Conservation (phyloP, 2,888 invertebrate species). For the Epinotia ramella region DNA sequence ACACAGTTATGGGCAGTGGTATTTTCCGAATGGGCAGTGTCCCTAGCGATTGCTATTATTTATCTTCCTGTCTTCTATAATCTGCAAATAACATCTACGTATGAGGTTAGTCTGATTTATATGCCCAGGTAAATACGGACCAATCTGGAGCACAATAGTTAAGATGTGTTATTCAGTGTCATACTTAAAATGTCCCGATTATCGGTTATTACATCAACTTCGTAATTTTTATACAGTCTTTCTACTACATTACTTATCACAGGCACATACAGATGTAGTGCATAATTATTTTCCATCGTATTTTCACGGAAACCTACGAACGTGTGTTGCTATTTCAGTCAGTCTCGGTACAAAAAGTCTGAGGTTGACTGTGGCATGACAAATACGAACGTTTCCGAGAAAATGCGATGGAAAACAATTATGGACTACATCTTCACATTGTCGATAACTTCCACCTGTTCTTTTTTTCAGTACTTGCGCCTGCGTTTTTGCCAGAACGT, state of each 20-base stretch:
- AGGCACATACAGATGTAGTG: background rate
- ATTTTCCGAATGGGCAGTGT: constrained; percentile 87
- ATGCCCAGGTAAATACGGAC: background rate
- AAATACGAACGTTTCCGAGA: too few species aligned
- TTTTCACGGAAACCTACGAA: too few species aligned
- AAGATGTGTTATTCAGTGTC: background rate
- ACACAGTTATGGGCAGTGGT: constrained; percentile 89
- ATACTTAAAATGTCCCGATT: background rate
- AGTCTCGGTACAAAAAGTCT: too few species aligned
- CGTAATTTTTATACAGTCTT: background rate
- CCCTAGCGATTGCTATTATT: constrained; percentile 87
- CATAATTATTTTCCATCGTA: too few species aligned
- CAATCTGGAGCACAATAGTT: background rate
- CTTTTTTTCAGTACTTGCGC: constrained; percentile 86
- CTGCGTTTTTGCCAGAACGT: constrained; percentile 89
- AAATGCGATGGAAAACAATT: too few species aligned
- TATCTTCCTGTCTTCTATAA: constrained; percentile 91
- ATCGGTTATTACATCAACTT: too few species aligned
- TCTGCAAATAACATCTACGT: constrained; percentile 90
- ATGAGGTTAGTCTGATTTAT: constrained; percentile 84
- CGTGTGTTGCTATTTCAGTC: too few species aligned
- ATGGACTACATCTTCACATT: too few species aligned
- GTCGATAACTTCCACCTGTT: background rate
- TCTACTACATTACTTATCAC: background rate
- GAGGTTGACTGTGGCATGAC: too few species aligned